A percentile compares a stretch with the other conserved stretches of the same genome.
phyloP scores from a whole-genome alignment of 2,797 vertebrate species.

The Oreochromis grahami region DNA sequence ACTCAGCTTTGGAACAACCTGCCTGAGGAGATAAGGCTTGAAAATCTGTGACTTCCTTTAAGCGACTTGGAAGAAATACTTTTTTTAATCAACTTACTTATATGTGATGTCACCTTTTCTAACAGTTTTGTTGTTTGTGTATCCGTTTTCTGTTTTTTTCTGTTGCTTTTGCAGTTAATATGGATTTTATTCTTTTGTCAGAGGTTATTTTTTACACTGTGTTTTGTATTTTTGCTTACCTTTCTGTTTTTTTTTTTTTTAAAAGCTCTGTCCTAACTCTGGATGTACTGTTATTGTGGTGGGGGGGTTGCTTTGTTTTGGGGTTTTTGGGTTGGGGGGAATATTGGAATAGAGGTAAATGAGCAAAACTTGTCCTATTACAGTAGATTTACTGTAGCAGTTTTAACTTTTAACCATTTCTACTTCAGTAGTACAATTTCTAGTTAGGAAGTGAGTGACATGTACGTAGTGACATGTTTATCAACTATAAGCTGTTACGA shows the following conservation, averaged over 20 bases:
- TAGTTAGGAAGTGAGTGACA: not conserved
- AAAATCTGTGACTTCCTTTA: not conserved
- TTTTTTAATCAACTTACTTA: not conserved
- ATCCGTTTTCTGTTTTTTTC: not conserved
- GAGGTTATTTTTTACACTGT: not conserved
- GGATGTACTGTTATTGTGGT: not conserved
- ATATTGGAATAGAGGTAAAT: not conserved
- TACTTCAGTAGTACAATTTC: not conserved
- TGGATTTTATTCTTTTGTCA: not conserved
- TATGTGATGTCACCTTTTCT: not conserved
- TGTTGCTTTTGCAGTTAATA: not conserved
- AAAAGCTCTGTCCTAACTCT: not conserved
- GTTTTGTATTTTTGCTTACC: not conserved
- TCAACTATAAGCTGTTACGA: not conserved
- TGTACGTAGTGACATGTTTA: not conserved
- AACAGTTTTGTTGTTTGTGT: not conserved
- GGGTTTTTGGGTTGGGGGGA: not conserved
- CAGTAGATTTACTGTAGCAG: not conserved
- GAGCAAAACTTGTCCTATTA: rapidly evolving
- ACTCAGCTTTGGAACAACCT: not conserved
- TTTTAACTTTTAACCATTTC: not conserved
- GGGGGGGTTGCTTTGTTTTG: not conserved
- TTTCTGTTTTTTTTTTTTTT: not conserved
- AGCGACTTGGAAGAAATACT: not conserved
- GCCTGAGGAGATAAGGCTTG: not conserved